phyloP scores from a whole-genome alignment of 1,140 invertebrate genomes.

The Octopus bimaculoides region DNA sequence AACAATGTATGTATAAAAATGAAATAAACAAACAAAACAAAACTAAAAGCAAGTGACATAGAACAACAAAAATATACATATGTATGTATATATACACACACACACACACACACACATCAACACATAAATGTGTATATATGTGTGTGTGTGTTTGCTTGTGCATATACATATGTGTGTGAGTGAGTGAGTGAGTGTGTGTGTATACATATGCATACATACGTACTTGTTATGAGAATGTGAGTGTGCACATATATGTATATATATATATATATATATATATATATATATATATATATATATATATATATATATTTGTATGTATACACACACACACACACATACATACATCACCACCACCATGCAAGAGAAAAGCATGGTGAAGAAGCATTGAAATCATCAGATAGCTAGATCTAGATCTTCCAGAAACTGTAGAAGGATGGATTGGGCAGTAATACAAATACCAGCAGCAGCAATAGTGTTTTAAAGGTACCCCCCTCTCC shows the following conservation, averaged over 20 bases:
- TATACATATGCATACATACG: background rate
- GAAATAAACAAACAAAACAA: no score
- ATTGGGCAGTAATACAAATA: no score
- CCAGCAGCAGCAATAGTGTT: no score
- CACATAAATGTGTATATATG: background rate
- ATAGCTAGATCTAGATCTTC: no score
- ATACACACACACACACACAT: background rate
- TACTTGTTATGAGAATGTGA: no score
- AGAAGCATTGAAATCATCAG: no score
- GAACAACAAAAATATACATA: background rate
- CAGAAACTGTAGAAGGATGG: no score
- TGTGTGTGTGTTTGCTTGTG: background rate
- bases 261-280: background rate
- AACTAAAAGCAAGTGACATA: no score
- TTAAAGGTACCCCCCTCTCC: no score
- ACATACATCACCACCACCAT: background rate
- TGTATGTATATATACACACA: background rate
- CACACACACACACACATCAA: background rate
- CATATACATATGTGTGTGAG: background rate
- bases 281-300: background rate
- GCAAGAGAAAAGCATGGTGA: no score
- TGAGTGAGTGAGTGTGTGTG: background rate
- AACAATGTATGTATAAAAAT: background rate
- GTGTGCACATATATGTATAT: background rate
- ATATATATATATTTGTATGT: background rate